Evolutionary conservation across 2,888 invertebrate species (phyloP), one percentile per base, ranked within the genome.

Genomic region (Apeira syringaria): DNA sequence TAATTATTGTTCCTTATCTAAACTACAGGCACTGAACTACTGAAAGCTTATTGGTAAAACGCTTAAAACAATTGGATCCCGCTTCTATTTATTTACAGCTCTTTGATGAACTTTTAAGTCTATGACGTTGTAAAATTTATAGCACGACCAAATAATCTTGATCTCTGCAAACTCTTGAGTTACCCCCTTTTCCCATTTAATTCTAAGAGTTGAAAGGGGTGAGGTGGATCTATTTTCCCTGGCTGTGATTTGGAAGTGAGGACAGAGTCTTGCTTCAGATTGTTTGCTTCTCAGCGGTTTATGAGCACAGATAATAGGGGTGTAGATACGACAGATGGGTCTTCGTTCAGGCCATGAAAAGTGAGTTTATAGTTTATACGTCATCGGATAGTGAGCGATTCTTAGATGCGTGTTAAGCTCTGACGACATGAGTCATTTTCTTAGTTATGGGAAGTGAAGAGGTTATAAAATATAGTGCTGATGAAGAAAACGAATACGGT

Each of bases 231-330:
- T 54, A 32, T 35, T 40, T 64, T 55, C 32, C 49, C 37, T 69
- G 75, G 77, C 63, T 45, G 57, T 62, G 66, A 70, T 71, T 73
- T 73, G 59, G 65, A 63, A 70, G 68, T 67, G 67, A 74, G 68
- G 72, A 78, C 73, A 67, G 59, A 65, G 62, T 62, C 64, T 74
- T 54, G 57, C 60, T 67, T 64, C 71, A 75, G 80, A 84, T 79
- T 84, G 80, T 81, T 80, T 79, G 74, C 70, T 66, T 74, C 72
- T 69, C 72, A 70, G 70, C 68, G 76, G 80, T 83, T 85, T 85
- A 83, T 80, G 75, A 74, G 74, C 69, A 70, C 66, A 74, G 76
- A 79, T 82, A 83, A 80, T 82, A 72, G 74, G 66, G 58, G 68
- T 68, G 73, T 72, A 75, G 68, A 64, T 74, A 75, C 65, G 59